phyloP scores from a whole-genome alignment of 2,113 vertebrate species.

The Equus quagga region DNA sequence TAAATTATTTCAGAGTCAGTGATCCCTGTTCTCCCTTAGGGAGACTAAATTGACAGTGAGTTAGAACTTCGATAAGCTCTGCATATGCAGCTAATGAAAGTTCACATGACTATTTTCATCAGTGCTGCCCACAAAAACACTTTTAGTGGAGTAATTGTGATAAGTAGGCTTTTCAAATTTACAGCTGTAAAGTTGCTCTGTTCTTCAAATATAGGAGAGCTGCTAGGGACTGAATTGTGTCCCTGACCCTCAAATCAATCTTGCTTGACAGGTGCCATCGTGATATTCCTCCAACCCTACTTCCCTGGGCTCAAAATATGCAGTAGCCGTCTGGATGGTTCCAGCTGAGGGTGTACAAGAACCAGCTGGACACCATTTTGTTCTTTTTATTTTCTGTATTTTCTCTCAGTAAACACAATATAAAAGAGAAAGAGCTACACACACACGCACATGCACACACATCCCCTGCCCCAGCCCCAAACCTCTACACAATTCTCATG shows the following conservation, averaged over 20 bases:
- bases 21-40: neutral
- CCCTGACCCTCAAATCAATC: neutral
- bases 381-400: neutral
- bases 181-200: neutral
- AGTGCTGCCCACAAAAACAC: neutral
- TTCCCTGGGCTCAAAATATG: neutral
- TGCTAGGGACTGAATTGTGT: neutral
- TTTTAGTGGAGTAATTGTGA: neutral
- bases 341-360: neutral
- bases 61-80: neutral
- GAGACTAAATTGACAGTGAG: neutral
- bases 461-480: neutral
- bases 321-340: neutral
- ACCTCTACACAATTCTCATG: neutral
- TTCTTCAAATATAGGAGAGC: neutral
- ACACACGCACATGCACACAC: neutral
- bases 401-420: neutral
- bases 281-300: neutral
- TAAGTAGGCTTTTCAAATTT: conserved; percentile 11
- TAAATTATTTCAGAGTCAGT: neutral
- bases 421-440: neutral
- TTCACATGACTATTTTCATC: neutral
- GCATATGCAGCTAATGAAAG: neutral
- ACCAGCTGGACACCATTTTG: neutral
- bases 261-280: neutral